Percentiles rank a stretch among this genome's conserved stretches.
Evolutionary conservation across 2,888 invertebrate species (phyloP).

Genomic region (Cosmorhoe ocellata): DNA sequence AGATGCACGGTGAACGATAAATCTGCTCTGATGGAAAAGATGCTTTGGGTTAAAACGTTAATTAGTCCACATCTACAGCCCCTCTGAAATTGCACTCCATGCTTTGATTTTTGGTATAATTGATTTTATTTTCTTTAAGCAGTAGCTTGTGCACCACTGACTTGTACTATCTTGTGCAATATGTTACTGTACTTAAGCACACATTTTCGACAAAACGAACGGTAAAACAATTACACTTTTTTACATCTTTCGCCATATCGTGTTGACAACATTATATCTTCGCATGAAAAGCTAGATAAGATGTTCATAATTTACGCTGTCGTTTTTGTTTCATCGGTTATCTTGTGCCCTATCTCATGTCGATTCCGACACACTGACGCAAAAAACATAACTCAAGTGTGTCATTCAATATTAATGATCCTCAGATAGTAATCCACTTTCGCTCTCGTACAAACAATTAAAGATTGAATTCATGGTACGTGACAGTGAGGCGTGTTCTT

Average conservation of each 20-base stretch:
- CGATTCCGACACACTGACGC: slow-evolving; percentile 36
- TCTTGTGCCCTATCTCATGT: slow-evolving; percentile 51
- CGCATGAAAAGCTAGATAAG: slow-evolving; percentile 30
- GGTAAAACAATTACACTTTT: too few species aligned
- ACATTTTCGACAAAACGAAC: too few species aligned
- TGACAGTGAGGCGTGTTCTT: slow-evolving; percentile 78
- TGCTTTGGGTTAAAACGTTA: slow-evolving; percentile 56
- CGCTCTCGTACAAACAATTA: slow-evolving; percentile 63
- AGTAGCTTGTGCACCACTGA: too few species aligned
- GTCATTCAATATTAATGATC: slow-evolving; percentile 33
- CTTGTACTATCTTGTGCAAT: too few species aligned
- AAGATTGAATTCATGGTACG: slow-evolving; percentile 49
- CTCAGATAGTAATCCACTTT: slow-evolving; percentile 51
- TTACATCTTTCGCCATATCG: slow-evolving; percentile 19
- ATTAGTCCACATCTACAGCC: slow-evolving; percentile 34
- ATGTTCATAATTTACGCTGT: slow-evolving; percentile 57
- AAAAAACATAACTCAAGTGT: slow-evolving; percentile 34
- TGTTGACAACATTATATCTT: slow-evolving; percentile 39
- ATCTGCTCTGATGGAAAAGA: slow-evolving; percentile 48
- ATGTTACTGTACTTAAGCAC: too few species aligned
- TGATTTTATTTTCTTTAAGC: too few species aligned
- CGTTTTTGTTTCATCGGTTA: slow-evolving; percentile 51
- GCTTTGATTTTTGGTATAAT: too few species aligned
- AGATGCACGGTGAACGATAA: too few species aligned
- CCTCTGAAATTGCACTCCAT: slow-evolving; percentile 2